Conservation (phyloP, 2,888 invertebrate genomes). For the Dolichopus griseipennis region DNA sequence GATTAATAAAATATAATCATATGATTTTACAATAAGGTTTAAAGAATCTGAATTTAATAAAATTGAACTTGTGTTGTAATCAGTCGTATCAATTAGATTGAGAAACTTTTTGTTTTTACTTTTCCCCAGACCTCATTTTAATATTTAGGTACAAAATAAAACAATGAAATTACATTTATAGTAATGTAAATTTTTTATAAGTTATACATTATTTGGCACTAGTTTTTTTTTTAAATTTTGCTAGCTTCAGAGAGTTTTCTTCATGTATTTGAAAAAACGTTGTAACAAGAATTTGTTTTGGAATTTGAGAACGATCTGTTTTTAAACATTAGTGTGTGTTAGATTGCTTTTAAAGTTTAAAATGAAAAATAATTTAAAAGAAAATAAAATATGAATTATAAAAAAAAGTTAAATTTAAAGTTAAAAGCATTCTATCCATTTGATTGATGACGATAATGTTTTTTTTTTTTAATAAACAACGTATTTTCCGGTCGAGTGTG, state of each 20-base stretch:
- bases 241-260: background rate
- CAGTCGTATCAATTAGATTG: too few relatives aligned
- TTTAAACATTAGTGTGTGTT: background rate
- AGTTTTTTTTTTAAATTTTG: background rate
- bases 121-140: too few relatives aligned
- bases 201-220: too few relatives aligned
- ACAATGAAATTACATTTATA: too few relatives aligned
- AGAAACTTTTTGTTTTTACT: too few relatives aligned
- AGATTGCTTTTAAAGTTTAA: conserved; percentile 2
- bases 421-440: conserved; percentile 6
- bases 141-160: too few relatives aligned
- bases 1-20: too few relatives aligned
- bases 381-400: background rate
- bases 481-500: background rate
- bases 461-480: background rate
- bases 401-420: background rate
- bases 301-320: background rate
- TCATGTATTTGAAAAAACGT: too few relatives aligned
- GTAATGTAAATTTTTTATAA: too few relatives aligned
- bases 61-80: too few relatives aligned
- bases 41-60: too few relatives aligned
- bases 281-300: background rate
- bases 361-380: background rate
- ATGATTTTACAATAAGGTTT: too few relatives aligned
- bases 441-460: conserved; percentile 1